Base-by-base conservation (phyloP, 2,888 invertebrate species). In the Tiliacea aurago region DNA sequence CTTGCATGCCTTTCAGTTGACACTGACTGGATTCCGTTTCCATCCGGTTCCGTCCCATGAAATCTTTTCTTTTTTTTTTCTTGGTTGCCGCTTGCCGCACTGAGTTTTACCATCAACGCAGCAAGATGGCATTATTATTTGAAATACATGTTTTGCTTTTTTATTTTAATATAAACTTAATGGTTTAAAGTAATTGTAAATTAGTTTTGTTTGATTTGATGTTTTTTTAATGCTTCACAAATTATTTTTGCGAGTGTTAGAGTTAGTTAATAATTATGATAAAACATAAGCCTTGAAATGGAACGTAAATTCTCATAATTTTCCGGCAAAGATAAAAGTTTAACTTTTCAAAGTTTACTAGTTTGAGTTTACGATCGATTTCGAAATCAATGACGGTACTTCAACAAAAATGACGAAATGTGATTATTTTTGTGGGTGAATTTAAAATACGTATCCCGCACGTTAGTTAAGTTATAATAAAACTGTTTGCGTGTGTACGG, bases 381-480 rank as follows among this genome's bases (percentile, higher is more conserved):
- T 37, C 9, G 18, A 43, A 33, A 63, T 18, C 4, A 43, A 33
- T 33, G 80, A 67, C 51, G 81, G 81, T 82, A 82, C 61, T 76
- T 70, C 20, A 47, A 64, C 11, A 80, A 66, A 83, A 67, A 13
- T 49, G 4, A 20, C 4, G 53, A 62, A 18, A 71, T 45, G 56
- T 65, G 20, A 71, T 43, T 59, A 28, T 69, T 62, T 18, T 28
- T 55, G 71, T 41, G 64, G 80, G 81, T 83, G 53, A 62, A 66
- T 20, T 23, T 58, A 61, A 61, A 53, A 53, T 45, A 62, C 5
- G n/a, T 56, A 33, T 55, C 37, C 18, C 28, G 20, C 70, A 59
- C 58, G 37, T 59, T 5, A 37, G 71, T 28, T 49, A 49, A 13
- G 9, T 55, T 45, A 15, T 1, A 33, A 28, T 63, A 13, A 28